These are phyloP conservation scores for Hypena proboscidalis DNA, from an alignment of 2,888 invertebrate species.

Conservation along the genomic window DNA sequence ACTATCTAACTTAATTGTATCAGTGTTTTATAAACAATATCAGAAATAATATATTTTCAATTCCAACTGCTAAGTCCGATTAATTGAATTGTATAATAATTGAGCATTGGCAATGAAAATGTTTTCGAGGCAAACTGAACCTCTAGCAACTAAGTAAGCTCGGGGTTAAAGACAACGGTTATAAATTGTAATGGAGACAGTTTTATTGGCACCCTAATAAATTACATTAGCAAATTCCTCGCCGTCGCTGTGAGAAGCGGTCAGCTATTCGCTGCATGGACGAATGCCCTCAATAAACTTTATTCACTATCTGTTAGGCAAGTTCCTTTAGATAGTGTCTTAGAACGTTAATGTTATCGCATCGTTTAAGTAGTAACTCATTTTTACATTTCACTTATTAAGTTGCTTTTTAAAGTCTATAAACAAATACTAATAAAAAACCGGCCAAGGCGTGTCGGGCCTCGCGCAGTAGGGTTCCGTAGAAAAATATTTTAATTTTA, in stretches of 20 bases:
- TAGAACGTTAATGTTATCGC: conserved; percentile 21
- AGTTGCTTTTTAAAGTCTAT: too few species aligned
- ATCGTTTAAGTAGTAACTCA: conserved; percentile 14
- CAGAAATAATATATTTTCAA: too few species aligned
- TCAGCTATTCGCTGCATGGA: conserved; percentile 50
- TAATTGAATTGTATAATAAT: too few species aligned
- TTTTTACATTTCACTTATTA: conserved; percentile 29
- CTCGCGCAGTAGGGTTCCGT: too few species aligned
- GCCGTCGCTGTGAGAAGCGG: conserved; percentile 53
- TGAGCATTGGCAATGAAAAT: too few species aligned
- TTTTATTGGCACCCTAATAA: conserved; percentile 76
- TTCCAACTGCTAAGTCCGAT: too few species aligned
- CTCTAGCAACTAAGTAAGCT: conserved; percentile 45
- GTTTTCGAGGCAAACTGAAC: conserved; percentile 35
- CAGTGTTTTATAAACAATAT: too few species aligned
- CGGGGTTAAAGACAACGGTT: conserved; percentile 54
- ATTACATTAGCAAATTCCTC: conserved; percentile 69
- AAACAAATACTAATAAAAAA: too few species aligned
- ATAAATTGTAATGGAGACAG: conserved; percentile 72
- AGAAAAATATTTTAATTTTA: too few species aligned
- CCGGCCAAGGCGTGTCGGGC: too few species aligned
- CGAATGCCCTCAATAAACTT: conserved; percentile 37
- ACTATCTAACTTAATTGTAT: too few species aligned
- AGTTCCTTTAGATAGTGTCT: conserved; percentile 23
- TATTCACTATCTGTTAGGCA: conserved; percentile 23